Conservation (phyloP, 2,113 vertebrate species). For the Leiothrix lutea region DNA sequence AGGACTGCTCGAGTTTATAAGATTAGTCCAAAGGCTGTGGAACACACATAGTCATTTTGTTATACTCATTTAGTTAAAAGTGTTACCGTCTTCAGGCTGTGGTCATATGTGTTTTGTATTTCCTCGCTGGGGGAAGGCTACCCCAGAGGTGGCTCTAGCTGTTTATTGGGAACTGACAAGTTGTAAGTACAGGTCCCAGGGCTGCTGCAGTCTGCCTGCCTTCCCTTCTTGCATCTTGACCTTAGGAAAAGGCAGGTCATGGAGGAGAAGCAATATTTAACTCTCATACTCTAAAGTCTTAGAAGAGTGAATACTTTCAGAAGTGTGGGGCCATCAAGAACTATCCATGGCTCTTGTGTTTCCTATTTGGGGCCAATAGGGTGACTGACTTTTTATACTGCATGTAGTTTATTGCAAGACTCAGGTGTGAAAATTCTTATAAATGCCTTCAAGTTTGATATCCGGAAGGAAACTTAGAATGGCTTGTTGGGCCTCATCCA, state of each 20-base stretch:
- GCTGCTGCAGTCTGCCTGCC: neutral
- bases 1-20: neutral
- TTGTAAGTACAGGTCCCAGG: neutral
- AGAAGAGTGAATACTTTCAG: neutral
- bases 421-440: neutral
- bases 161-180: neutral
- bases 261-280: neutral
- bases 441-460: neutral
- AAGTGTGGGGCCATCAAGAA: neutral
- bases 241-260: neutral
- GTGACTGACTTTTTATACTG: neutral
- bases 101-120: neutral
- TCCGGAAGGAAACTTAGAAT: neutral
- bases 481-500: neutral
- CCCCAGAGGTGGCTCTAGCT: neutral
- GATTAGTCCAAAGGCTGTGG: neutral
- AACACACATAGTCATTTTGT: neutral
- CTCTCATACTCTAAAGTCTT: neutral
- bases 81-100: neutral
- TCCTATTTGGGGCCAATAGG: neutral
- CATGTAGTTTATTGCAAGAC: neutral
- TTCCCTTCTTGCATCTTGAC: accelerated
- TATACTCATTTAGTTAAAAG: neutral
- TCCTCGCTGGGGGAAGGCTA: neutral
- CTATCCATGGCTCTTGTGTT: neutral